Conservation (phyloP, 2,113 vertebrate genomes). For the Pantherophis guttatus region DNA sequence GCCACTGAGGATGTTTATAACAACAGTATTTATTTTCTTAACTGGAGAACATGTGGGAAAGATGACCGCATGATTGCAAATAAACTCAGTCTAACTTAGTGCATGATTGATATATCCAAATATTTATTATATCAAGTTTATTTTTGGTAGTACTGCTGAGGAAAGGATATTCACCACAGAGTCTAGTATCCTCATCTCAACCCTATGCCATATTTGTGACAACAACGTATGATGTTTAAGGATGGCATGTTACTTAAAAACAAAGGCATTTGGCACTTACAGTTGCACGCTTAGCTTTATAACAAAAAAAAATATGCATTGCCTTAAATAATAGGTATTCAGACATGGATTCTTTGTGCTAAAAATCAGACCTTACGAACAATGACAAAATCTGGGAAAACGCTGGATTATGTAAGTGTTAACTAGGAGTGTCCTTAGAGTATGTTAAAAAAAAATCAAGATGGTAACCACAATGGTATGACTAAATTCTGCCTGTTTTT, state of each 20-base stretch:
- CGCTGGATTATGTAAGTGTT: not conserved
- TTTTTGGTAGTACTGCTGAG: not conserved
- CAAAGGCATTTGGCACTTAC: slow-evolving; percentile 21
- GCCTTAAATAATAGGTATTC: not conserved
- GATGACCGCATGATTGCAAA: not conserved
- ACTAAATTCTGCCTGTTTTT: not conserved
- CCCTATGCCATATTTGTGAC: not conserved
- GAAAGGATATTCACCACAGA: not conserved
- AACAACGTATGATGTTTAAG: not conserved
- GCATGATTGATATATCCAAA: not conserved
- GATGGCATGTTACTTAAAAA: not conserved
- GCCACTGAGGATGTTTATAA: not conserved
- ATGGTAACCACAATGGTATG: not conserved
- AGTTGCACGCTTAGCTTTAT: not conserved
- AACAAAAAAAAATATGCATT: not conserved
- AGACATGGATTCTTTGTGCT: not conserved
- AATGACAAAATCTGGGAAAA: not conserved
- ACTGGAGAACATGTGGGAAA: not conserved
- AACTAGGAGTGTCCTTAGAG: not conserved
- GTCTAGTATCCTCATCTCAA: slow-evolving; percentile 10
- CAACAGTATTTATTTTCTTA: slow-evolving; percentile 1
- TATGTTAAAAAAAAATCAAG: not conserved
- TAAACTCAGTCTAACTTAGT: not conserved
- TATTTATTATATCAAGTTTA: not conserved
- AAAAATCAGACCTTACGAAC: not conserved